phyloP scores from a whole-genome alignment of 92 coral and sea anemone species.

The Palythoa heliodiscus region DNA sequence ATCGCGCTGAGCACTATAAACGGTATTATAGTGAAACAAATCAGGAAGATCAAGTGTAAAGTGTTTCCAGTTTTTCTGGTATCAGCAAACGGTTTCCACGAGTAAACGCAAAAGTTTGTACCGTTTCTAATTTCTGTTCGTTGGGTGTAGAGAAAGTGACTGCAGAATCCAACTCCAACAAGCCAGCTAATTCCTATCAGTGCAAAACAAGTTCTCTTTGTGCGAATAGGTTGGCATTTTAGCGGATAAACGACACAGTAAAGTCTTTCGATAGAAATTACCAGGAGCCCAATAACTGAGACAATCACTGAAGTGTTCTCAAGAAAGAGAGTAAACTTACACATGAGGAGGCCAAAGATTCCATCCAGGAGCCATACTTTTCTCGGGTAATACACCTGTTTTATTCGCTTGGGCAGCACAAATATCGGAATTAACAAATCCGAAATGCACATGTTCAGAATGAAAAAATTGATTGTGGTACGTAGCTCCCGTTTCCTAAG shows the following conservation, averaged over 20 bases:
- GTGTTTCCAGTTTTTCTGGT: slow-evolving; percentile 25
- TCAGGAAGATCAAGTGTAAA: slow-evolving; percentile 14
- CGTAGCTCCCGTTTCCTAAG: not conserved
- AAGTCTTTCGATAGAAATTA: slow-evolving; percentile 13
- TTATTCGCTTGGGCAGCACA: slow-evolving; percentile 38
- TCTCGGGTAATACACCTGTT: slow-evolving; percentile 12
- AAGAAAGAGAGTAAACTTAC: slow-evolving; percentile 4
- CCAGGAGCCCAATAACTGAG: slow-evolving; percentile 13
- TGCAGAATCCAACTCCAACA: slow-evolving; percentile 16
- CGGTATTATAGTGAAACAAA: slow-evolving; percentile 27
- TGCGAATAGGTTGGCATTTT: slow-evolving; percentile 20
- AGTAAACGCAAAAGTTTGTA: not conserved
- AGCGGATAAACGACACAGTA: slow-evolving; percentile 30
- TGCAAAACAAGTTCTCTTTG: slow-evolving; percentile 12
- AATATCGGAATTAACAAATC: slow-evolving; percentile 29
- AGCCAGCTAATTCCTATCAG: slow-evolving; percentile 15
- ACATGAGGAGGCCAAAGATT: not conserved
- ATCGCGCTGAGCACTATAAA: not conserved
- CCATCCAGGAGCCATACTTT: slow-evolving; percentile 25
- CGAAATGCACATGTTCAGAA: slow-evolving; percentile 33
- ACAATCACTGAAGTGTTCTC: slow-evolving; percentile 37
- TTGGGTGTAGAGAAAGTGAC: slow-evolving; percentile 26
- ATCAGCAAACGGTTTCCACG: slow-evolving; percentile 8
- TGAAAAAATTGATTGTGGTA: slow-evolving; percentile 14
- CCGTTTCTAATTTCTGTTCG: not conserved